phyloP scores from a whole-genome alignment of 2,797 vertebrate genomes.

The Decapterus maruadsi region DNA sequence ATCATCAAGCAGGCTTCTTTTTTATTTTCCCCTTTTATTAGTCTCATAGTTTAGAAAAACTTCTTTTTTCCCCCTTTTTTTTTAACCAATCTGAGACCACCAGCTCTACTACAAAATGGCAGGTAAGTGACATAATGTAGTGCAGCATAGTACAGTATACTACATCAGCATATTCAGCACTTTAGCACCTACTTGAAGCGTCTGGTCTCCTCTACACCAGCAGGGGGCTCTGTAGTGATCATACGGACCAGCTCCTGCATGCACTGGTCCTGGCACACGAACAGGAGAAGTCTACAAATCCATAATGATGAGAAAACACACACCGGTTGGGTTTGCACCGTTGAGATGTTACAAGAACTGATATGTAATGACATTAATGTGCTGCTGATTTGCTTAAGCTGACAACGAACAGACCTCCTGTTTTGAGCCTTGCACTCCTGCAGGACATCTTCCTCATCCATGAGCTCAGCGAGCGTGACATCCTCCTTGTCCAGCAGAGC shows the following conservation, averaged over 20 bases:
- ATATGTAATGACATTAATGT: neutral
- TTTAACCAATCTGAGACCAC: neutral
- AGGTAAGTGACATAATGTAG: conserved; percentile 17
- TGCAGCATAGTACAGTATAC: conserved; percentile 38
- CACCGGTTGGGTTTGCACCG: conserved; percentile 9
- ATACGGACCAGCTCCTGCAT: conserved; percentile 95
- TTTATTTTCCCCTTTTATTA: too few relatives aligned
- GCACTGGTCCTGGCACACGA: conserved; percentile 93
- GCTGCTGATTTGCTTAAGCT: neutral
- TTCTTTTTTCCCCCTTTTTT: neutral
- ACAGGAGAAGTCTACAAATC: conserved; percentile 89
- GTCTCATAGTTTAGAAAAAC: neutral
- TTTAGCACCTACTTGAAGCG: conserved; percentile 94
- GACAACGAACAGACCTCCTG: conserved; percentile 81
- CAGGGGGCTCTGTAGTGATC: conserved; percentile 94
- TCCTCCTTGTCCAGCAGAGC: conserved; percentile 96
- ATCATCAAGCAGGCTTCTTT: neutral
- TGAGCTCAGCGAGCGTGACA: conserved; percentile 92
- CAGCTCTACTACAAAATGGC: conserved; percentile 28
- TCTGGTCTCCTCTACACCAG: conserved; percentile 94
- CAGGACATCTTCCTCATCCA: conserved; percentile 97
- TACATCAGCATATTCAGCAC: conserved; percentile 53
- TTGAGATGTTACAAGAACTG: neutral
- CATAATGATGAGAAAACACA: conserved; percentile 38
- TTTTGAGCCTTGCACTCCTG: conserved; percentile 99